Conservation (phyloP, 2,113 vertebrate genomes). For the Eptesicus fuscus region DNA sequence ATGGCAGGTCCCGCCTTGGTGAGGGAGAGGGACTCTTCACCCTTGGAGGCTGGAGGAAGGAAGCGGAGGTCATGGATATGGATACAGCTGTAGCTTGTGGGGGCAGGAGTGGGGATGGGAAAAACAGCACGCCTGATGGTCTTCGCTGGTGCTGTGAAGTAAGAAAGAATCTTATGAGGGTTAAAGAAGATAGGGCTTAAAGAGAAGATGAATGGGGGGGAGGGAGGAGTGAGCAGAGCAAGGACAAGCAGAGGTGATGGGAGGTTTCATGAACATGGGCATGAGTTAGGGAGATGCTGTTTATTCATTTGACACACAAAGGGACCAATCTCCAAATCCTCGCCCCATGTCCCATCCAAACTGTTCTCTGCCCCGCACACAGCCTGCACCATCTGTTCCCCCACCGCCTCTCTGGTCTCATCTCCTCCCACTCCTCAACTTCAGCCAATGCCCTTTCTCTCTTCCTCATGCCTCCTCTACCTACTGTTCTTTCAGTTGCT, state of each 20-base stretch:
- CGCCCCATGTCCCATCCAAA: fast-evolving
- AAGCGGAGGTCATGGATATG: not conserved
- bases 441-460: not conserved
- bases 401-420: not conserved
- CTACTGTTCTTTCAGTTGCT: not conserved
- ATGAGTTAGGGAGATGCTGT: not conserved
- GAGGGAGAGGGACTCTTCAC: not conserved
- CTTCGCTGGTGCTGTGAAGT: not conserved
- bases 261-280: not conserved
- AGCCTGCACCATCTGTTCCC: not conserved
- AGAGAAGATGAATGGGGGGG: not conserved
- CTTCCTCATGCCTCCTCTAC: not conserved
- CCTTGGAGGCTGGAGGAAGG: not conserved
- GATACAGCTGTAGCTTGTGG: not conserved
- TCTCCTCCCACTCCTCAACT: not conserved
- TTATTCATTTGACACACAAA: not conserved
- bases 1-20: not conserved
- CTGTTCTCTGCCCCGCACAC: too few relatives aligned
- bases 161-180: not conserved
- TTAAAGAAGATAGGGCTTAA: not conserved
- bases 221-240: not conserved
- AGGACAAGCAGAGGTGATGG: not conserved
- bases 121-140: not conserved
- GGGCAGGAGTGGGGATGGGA: not conserved
- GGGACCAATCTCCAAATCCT: not conserved